Evolutionary conservation across 1,140 invertebrate species (phyloP).

Genomic region (Aphis craccivora): DNA sequence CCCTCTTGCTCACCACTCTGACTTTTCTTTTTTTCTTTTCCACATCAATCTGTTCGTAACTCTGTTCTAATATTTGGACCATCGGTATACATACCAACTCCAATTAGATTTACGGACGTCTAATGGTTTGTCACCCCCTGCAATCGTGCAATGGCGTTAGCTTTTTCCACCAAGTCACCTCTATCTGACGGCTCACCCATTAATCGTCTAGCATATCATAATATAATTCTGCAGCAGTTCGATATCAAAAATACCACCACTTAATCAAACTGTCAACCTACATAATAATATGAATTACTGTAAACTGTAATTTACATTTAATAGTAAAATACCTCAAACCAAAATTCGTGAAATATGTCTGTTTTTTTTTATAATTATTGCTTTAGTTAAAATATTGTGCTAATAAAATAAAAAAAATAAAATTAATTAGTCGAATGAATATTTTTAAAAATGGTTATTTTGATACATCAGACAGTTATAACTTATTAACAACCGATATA

Average conservation of each 20-base stretch:
- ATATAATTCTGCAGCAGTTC: neutral
- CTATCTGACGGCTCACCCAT: neutral
- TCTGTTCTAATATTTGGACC: neutral
- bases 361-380: neutral
- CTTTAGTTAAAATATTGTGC: neutral
- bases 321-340: neutral
- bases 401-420: neutral
- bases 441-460: neutral
- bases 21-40: conserved; percentile 56
- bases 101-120: conserved; percentile 49
- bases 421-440: neutral
- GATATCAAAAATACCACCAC: neutral
- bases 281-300: neutral
- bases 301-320: neutral
- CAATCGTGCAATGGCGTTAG: neutral
- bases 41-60: neutral
- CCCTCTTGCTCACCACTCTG: conserved; percentile 29
- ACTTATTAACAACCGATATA: neutral
- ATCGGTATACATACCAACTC: neutral
- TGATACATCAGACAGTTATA: neutral
- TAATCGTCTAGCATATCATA: neutral
- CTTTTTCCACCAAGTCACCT: neutral
- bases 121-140: neutral
- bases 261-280: neutral
- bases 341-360: neutral